Conservation (phyloP, 2,113 vertebrate genomes). For the Nicator chloris region DNA sequence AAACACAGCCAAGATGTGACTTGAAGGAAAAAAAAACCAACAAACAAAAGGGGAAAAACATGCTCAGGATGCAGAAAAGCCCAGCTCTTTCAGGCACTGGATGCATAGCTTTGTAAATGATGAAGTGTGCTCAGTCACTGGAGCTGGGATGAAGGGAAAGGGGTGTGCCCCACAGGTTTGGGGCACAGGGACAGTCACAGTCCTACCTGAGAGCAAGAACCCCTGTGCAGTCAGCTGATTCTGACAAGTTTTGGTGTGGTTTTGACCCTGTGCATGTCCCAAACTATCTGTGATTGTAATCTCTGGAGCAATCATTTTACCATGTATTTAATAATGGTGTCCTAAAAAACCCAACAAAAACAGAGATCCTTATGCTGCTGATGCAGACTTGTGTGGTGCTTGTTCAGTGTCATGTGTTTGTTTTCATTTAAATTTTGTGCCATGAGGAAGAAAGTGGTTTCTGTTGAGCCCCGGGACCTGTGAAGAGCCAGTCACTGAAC, state of each 20-base stretch:
- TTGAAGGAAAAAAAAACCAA: neutral
- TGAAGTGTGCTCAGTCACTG: neutral
- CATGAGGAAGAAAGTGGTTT: neutral
- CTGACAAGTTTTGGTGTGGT: neutral
- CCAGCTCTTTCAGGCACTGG: neutral
- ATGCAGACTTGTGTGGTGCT: neutral
- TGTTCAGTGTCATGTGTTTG: rapidly evolving
- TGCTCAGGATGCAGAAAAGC: neutral
- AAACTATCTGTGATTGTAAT: neutral
- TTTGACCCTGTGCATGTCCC: neutral
- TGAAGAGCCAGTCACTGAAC: neutral
- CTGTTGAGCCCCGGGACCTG: neutral
- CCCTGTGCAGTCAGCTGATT: rapidly evolving
- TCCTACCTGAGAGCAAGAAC: neutral
- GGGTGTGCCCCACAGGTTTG: rapidly evolving
- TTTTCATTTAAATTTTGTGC: neutral
- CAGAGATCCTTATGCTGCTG: rapidly evolving
- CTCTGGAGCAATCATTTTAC: neutral
- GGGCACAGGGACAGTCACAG: neutral
- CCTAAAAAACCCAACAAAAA: neutral
- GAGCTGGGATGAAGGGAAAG: neutral
- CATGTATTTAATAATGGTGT: neutral
- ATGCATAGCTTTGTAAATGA: neutral
- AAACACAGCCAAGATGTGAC: neutral
- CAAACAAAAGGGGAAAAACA: neutral